These are phyloP conservation scores for Lasaia peninsularis DNA, from an alignment of 1,140 invertebrate species.

Conservation along the genomic window DNA sequence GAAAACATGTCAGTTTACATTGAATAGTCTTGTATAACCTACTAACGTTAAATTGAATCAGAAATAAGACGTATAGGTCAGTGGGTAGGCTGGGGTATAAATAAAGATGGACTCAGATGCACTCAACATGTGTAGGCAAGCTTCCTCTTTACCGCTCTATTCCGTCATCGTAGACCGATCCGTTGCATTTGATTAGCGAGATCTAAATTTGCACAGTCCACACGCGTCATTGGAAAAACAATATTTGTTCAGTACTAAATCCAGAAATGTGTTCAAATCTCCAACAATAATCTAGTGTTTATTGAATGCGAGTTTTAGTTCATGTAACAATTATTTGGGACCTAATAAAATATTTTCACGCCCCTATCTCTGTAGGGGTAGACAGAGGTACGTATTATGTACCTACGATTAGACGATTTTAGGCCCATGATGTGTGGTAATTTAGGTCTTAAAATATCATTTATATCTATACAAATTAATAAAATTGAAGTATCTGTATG, in stretches of 20 bases:
- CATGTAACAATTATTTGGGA: too few relatives aligned
- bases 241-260: background rate
- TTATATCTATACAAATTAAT: too few relatives aligned
- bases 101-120: slow-evolving; percentile 6
- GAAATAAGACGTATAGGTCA: slow-evolving; percentile 1
- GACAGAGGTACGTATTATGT: too few relatives aligned
- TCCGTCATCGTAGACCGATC: slow-evolving; percentile 2
- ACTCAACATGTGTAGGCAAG: background rate
- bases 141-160: slow-evolving; percentile 6
- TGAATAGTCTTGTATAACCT: background rate
- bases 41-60: background rate
- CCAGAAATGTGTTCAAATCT: background rate
- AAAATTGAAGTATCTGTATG: too few relatives aligned
- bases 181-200: background rate
- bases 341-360: too few relatives aligned
- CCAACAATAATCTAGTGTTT: too few relatives aligned
- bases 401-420: too few relatives aligned
- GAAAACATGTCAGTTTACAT: too few relatives aligned
- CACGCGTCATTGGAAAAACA: slow-evolving; percentile 5
- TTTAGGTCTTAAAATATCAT: too few relatives aligned
- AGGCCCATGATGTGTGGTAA: too few relatives aligned
- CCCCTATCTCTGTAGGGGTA: too few relatives aligned
- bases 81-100: background rate
- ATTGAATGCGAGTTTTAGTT: too few relatives aligned
- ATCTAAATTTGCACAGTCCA: slow-evolving; percentile 7